These are phyloP conservation scores for Boleophthalmus pectinirostris DNA, from an alignment of 2,113 vertebrate species.

Conservation along the genomic window DNA sequence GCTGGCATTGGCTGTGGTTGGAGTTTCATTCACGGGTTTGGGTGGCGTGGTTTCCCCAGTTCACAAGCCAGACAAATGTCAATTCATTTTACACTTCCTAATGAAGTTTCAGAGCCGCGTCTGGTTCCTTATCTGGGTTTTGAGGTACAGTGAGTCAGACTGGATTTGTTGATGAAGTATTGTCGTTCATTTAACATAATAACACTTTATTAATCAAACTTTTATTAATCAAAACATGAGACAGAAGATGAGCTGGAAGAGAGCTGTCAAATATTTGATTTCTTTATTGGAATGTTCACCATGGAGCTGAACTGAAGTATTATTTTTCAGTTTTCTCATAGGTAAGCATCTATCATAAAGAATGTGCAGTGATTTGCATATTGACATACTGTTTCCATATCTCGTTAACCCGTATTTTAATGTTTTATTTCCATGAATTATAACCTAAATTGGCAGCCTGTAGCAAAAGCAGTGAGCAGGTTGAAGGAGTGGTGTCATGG, in stretches of 20 bases:
- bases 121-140: background rate
- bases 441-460: background rate
- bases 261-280: background rate
- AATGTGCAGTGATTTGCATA: background rate
- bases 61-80: background rate
- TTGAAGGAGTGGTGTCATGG: slow-evolving; percentile 27
- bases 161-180: background rate
- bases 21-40: background rate
- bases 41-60: background rate
- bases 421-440: background rate
- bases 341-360: background rate
- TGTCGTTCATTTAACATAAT: background rate
- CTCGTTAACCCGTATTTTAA: background rate
- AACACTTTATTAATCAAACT: background rate
- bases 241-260: background rate
- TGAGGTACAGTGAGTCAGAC: slow-evolving; percentile 1
- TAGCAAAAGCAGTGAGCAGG: slow-evolving; percentile 1
- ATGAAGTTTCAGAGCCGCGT: background rate
- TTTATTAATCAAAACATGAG: slow-evolving; percentile 3
- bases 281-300: background rate
- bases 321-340: background rate
- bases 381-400: background rate
- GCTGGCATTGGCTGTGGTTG: background rate
- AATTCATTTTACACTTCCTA: slow-evolving; percentile 11
- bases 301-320: background rate